phyloP scores from a whole-genome alignment of 2,888 invertebrate species.

The Pegoplata infirma region DNA sequence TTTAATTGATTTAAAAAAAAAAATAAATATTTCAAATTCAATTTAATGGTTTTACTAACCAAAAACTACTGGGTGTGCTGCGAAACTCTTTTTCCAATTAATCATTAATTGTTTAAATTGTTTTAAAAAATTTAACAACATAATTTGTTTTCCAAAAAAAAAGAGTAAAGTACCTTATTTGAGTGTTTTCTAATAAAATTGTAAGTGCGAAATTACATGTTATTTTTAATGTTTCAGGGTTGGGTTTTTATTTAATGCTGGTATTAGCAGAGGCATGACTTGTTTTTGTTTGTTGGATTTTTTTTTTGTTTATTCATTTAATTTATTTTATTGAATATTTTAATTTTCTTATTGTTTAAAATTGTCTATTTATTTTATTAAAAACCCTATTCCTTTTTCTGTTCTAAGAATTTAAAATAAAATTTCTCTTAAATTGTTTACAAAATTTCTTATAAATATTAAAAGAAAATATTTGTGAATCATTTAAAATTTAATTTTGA shows the following conservation, averaged over 20 bases:
- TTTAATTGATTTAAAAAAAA: background rate
- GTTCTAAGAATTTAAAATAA: background rate
- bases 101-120: background rate
- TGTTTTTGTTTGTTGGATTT: background rate
- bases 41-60: background rate
- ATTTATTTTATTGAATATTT: background rate
- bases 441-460: background rate
- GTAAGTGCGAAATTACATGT: background rate
- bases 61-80: slow-evolving; percentile 5
- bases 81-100: background rate
- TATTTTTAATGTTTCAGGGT: background rate
- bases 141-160: background rate
- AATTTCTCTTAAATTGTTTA: background rate
- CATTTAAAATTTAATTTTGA: background rate
- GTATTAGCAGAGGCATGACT: background rate
- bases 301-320: background rate
- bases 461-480: background rate
- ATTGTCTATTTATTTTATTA: too few relatives aligned
- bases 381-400: background rate
- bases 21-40: background rate
- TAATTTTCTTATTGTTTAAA: background rate
- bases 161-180: too few relatives aligned
- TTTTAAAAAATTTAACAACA: background rate
- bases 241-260: background rate
- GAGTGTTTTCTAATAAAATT: background rate